These are phyloP conservation scores for Deilephila porcellus DNA, from an alignment of 2,888 invertebrate genomes.

Conservation along the genomic window DNA sequence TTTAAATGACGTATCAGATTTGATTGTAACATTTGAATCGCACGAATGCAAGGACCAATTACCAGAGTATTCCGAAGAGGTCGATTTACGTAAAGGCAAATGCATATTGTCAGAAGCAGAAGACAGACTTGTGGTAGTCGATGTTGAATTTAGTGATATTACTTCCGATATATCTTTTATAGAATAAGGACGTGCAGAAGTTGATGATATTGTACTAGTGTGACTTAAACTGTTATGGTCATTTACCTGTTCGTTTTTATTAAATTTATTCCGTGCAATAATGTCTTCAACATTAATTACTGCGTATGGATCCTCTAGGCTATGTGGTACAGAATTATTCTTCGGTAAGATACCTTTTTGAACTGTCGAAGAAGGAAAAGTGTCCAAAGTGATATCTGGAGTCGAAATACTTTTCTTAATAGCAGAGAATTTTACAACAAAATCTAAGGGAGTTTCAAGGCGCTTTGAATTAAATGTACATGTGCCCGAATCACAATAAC, in stretches of 20 bases:
- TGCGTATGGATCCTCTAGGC: conserved; percentile 74
- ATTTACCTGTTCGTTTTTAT: conserved; percentile 47
- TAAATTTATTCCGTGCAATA: conserved; percentile 53
- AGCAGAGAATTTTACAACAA: conserved; percentile 75
- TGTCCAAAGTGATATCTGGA: conserved; percentile 72
- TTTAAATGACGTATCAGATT: conserved; percentile 74
- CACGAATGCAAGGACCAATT: conserved; percentile 77
- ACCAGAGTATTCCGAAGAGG: conserved; percentile 79
- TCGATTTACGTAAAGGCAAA: conserved; percentile 71
- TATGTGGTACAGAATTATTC: conserved; percentile 70
- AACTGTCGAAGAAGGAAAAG: conserved; percentile 65
- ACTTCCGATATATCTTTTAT: conserved; percentile 77
- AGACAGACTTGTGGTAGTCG: conserved; percentile 64
- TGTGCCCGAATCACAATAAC: conserved; percentile 73
- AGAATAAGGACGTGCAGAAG: conserved; percentile 70
- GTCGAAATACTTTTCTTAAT: conserved; percentile 79
- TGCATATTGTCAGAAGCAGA: conserved; percentile 69
- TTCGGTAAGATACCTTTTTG: conserved; percentile 58
- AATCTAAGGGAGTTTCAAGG: conserved; percentile 60
- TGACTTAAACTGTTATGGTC: conserved; percentile 67
- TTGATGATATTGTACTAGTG: conserved; percentile 64
- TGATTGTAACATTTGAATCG: conserved; percentile 73
- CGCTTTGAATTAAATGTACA: conserved; percentile 71
- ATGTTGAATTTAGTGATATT: conserved; percentile 72
- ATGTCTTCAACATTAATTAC: conserved; percentile 66